Percentiles rank a stretch among this genome's conserved stretches.
These are phyloP conservation scores for Furcifer pardalis DNA, from an alignment of 2,797 vertebrate species.

Conservation along the genomic window DNA sequence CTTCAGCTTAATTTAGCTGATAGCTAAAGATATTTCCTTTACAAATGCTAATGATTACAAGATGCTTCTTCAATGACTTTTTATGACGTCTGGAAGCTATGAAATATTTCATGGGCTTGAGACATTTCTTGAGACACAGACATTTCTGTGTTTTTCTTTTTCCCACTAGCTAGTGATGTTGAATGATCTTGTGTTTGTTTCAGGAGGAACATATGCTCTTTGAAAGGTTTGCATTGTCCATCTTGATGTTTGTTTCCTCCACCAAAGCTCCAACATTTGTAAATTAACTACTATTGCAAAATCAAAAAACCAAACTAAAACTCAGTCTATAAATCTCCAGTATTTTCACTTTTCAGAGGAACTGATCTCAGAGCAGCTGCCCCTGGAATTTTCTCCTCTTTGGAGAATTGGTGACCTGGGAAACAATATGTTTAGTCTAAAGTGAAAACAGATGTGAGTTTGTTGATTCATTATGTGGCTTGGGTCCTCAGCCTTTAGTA, in stretches of 20 bases:
- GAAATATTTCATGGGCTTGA: neutral
- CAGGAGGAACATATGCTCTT: neutral
- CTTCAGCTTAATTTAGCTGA: neutral
- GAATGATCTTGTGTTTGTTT: neutral
- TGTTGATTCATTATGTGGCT: neutral
- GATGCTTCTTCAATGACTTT: neutral
- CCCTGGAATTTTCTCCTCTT: neutral
- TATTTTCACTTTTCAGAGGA: neutral
- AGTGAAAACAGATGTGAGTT: slow-evolving; percentile 15
- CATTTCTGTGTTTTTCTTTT: neutral
- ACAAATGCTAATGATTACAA: neutral
- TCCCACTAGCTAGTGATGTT: neutral
- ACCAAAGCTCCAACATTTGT: neutral
- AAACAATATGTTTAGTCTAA: slow-evolving; percentile 4
- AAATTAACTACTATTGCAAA: neutral
- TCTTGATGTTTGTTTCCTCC: neutral
- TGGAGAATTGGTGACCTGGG: neutral
- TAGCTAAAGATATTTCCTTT: neutral
- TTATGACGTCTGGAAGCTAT: neutral
- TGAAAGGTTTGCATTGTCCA: neutral
- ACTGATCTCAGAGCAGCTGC: neutral
- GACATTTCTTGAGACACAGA: neutral
- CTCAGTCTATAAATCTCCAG: neutral
- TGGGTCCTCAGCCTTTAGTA: neutral
- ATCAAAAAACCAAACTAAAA: neutral